Evolutionary conservation across 2,113 vertebrate genomes (phyloP).

Genomic region (Diglossa brunneiventris): DNA sequence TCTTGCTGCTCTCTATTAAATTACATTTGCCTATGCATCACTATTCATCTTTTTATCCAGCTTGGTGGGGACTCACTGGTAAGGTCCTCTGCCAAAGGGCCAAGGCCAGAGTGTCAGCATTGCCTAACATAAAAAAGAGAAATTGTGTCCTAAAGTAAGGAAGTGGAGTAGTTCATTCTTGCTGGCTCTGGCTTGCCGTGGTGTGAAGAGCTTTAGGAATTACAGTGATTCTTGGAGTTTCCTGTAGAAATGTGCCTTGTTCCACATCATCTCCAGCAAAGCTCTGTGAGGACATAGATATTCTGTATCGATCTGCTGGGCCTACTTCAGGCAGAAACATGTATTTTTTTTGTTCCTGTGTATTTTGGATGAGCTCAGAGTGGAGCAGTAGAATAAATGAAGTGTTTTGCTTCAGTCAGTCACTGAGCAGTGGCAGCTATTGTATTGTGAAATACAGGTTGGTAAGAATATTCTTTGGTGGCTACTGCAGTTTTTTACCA

Average conservation of each 20-base stretch:
- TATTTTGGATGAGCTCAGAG: slow-evolving; percentile 9
- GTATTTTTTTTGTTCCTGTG: not conserved
- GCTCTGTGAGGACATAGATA: not conserved
- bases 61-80: not conserved
- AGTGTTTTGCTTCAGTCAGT: not conserved
- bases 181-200: not conserved
- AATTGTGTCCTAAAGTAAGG: not conserved
- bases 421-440: not conserved
- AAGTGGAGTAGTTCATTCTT: not conserved
- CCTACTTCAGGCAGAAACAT: not conserved
- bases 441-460: not conserved
- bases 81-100: not conserved
- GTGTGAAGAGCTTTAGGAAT: not conserved
- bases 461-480: not conserved
- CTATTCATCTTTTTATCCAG: not conserved
- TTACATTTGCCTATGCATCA: slow-evolving; percentile 4
- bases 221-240: not conserved
- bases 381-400: not conserved
- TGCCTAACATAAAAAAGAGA: not conserved
- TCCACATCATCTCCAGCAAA: slow-evolving; percentile 16
- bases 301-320: not conserved
- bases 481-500: not conserved
- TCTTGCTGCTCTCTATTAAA: slow-evolving; percentile 43
- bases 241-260: not conserved
- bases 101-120: not conserved